These are phyloP conservation scores for Karalla daura DNA, from an alignment of 2,797 vertebrate genomes.

Conservation along the genomic window DNA sequence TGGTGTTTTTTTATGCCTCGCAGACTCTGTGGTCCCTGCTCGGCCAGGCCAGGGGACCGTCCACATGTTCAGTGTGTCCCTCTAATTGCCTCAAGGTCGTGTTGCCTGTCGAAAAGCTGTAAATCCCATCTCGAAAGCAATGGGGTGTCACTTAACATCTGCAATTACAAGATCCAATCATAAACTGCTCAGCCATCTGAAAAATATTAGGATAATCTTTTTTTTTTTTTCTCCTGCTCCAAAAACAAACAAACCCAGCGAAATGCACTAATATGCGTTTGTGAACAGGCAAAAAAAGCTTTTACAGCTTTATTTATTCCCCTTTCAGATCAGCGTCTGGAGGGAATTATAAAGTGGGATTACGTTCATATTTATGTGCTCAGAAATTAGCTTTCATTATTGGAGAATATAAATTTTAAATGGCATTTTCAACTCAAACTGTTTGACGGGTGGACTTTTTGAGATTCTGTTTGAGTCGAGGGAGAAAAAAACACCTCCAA, in stretches of 20 bases:
- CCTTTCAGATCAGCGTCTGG: conserved; percentile 28
- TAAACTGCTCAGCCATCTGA: conserved; percentile 66
- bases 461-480: conserved; percentile 11
- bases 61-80: conserved; percentile 36
- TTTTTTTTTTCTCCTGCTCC: conserved; percentile 14
- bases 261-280: conserved; percentile 29
- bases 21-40: too few relatives aligned
- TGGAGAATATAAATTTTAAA: conserved; percentile 39
- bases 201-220: conserved; percentile 54
- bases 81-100: conserved; percentile 59
- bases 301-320: conserved; percentile 29
- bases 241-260: conserved; percentile 52
- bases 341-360: conserved; percentile 37
- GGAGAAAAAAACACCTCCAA: background rate
- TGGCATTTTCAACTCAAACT: conserved; percentile 30
- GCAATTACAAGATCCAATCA: conserved; percentile 69
- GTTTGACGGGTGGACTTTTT: conserved; percentile 33
- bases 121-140: conserved; percentile 68
- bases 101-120: conserved; percentile 50
- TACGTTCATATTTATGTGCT: conserved; percentile 37
- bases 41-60: conserved; percentile 27
- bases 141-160: conserved; percentile 67
- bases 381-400: conserved; percentile 32
- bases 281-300: conserved; percentile 9
- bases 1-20: too few relatives aligned